Evolutionary conservation across 2,113 vertebrate species (phyloP).

Genomic region (Rousettus leschenaultii): DNA sequence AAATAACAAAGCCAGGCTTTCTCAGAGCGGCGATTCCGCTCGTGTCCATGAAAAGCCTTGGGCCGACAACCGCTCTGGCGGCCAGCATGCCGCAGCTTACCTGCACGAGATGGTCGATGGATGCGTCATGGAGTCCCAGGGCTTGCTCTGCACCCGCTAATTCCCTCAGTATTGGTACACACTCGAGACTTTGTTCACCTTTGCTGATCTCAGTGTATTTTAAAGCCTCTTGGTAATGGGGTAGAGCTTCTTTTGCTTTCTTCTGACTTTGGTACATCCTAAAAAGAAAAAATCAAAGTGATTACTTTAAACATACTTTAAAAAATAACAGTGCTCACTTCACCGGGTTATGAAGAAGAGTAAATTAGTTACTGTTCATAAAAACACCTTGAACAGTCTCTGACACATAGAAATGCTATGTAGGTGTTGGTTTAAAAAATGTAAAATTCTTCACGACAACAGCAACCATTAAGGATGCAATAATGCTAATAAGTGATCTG

Average conservation of each 20-base stretch:
- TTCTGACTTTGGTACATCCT: conserved; percentile 68
- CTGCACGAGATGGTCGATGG: conserved; percentile 80
- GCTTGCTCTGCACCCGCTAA: conserved; percentile 81
- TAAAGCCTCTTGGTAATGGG: conserved; percentile 61
- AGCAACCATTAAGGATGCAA: neutral
- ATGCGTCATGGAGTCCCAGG: conserved; percentile 66
- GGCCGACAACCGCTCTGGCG: neutral
- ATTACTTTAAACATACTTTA: neutral
- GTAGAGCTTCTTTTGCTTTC: conserved; percentile 61
- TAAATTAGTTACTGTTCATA: neutral
- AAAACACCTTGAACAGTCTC: neutral
- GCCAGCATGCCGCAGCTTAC: neutral
- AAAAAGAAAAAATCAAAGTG: neutral
- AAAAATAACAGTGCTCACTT: neutral
- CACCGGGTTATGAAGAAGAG: neutral
- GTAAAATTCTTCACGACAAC: neutral
- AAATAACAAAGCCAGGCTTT: neutral
- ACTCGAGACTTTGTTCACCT: conserved; percentile 54
- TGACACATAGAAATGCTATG: neutral
- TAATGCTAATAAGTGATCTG: neutral
- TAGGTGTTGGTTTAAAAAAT: neutral
- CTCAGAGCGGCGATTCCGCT: neutral
- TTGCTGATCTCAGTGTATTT: conserved; percentile 22
- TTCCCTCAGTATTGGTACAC: conserved; percentile 78
- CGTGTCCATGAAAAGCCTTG: neutral